phyloP scores from a whole-genome alignment of 2,888 invertebrate species.

The Ecliptopera silaceata region DNA sequence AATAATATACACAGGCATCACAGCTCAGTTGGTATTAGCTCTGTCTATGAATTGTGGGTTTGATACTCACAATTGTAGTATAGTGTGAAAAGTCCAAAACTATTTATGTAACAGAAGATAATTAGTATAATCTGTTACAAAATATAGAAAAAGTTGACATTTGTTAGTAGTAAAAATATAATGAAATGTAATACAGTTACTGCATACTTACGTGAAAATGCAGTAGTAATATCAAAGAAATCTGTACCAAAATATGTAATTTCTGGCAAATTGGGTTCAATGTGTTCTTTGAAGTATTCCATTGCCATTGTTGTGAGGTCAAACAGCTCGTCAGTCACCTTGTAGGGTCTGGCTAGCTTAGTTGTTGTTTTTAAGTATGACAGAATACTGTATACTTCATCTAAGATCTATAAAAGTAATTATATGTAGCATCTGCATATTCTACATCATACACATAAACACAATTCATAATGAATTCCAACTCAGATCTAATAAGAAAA shows the following conservation, averaged over 20 bases:
- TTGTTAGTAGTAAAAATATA: too few relatives aligned
- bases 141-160: too few relatives aligned
- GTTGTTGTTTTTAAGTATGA: conserved; percentile 92
- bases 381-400: conserved; percentile 94
- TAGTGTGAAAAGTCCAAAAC: too few relatives aligned
- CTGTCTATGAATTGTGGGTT: too few relatives aligned
- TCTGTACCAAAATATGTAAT: conserved; percentile 94
- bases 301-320: conserved; percentile 98
- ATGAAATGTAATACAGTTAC: not conserved
- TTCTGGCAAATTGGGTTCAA: conserved; percentile 94
- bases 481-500: conserved; percentile 26
- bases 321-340: conserved; percentile 96
- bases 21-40: too few relatives aligned
- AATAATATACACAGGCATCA: too few relatives aligned
- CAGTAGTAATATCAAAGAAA: conserved; percentile 89
- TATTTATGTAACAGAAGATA: too few relatives aligned
- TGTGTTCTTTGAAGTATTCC: conserved; percentile 98
- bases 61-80: too few relatives aligned
- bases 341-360: conserved; percentile 93
- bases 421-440: not conserved
- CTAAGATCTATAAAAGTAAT: conserved; percentile 87
- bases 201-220: conserved; percentile 85
- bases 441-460: not conserved
- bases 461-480: not conserved
- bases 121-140: too few relatives aligned